Evolutionary conservation across 1,140 invertebrate genomes (phyloP).

Genomic region (Oryzaephilus surinamensis): DNA sequence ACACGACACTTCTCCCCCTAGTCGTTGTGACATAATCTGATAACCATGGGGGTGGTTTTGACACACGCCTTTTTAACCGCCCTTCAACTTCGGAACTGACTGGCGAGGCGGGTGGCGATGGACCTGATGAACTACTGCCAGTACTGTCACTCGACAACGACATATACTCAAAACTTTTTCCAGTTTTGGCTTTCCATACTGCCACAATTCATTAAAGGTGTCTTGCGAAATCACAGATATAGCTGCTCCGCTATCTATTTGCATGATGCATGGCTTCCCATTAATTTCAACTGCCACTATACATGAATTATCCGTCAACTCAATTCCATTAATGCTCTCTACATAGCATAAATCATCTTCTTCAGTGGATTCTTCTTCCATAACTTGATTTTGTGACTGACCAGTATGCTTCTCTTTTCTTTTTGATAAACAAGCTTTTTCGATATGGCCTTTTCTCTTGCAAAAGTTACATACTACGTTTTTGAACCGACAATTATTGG

Average conservation of each 20-base stretch:
- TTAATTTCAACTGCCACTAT: neutral
- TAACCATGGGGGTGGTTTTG: no score
- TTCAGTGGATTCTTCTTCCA: neutral
- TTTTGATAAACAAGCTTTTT: conserved; percentile 1
- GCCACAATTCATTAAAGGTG: conserved; percentile 3
- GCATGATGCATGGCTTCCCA: neutral
- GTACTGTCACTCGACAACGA: no score
- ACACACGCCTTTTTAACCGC: no score
- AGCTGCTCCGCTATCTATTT: conserved; percentile 1
- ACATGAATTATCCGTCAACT: neutral
- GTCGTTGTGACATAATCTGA: no score
- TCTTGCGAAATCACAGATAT: neutral
- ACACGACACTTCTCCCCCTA: no score
- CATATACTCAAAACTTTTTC: neutral
- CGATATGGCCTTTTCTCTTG: no score
- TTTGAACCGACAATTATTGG: conserved; percentile 1
- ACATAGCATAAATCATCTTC: neutral
- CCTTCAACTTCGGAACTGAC: no score
- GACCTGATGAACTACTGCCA: no score
- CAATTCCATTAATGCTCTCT: neutral
- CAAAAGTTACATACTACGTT: conserved; percentile 3
- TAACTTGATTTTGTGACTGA: no score
- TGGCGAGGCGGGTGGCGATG: no score
- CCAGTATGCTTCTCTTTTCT: no score
- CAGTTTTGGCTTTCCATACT: neutral